Evolutionary conservation across 2,113 vertebrate species (phyloP).

Genomic region (Lates calcarifer): DNA sequence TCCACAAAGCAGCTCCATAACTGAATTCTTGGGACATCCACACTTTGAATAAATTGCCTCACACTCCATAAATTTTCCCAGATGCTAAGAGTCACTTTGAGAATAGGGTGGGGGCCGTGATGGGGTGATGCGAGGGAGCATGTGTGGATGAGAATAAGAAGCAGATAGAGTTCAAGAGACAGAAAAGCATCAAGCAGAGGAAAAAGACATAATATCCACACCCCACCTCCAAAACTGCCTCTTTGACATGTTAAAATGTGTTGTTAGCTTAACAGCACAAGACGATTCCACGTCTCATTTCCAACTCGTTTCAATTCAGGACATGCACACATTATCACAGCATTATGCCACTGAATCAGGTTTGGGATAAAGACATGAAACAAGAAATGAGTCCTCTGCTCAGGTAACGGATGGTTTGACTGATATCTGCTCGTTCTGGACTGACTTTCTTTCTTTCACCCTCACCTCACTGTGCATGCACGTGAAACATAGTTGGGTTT

Average conservation of each 20-base stretch:
- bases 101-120: constrained; percentile 10
- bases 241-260: no score
- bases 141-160: constrained; percentile 16
- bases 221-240: background rate
- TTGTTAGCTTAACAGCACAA: no score
- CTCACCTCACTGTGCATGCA: background rate
- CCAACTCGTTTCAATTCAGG: background rate
- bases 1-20: constrained; percentile 20
- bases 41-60: constrained; percentile 71
- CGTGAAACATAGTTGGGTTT: background rate
- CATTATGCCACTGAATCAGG: no score
- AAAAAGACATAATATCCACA: background rate
- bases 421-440: background rate
- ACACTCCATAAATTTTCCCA: constrained; percentile 77
- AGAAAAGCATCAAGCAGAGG: background rate
- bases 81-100: constrained; percentile 78
- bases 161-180: background rate
- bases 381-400: background rate
- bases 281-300: no score
- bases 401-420: background rate
- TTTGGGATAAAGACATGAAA: no score
- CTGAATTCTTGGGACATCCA: constrained; percentile 57
- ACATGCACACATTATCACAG: no score
- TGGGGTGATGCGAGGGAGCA: background rate
- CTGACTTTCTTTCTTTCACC: background rate